Percentiles rank a stretch among this genome's conserved stretches.
These are phyloP conservation scores for Oryzias melastigma DNA, from an alignment of 2,113 vertebrate species.

Conservation along the genomic window DNA sequence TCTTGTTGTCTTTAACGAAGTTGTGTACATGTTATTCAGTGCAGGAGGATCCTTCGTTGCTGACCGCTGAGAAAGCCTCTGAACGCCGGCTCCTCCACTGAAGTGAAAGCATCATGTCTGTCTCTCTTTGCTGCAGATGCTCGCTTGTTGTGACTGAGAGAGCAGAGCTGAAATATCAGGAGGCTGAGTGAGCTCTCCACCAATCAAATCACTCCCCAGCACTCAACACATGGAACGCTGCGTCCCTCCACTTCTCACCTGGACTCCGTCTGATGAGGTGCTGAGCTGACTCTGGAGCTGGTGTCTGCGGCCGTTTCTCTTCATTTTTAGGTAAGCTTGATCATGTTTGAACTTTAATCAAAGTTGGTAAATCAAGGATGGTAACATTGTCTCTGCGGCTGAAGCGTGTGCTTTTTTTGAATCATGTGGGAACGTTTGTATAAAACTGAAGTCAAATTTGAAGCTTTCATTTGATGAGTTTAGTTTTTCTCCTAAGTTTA, in stretches of 20 bases:
- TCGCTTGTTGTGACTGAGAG: not conserved
- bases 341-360: not conserved
- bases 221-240: constrained; percentile 17
- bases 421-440: too few species aligned
- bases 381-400: not conserved
- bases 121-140: not conserved
- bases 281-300: constrained; percentile 22
- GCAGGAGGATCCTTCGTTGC: not conserved
- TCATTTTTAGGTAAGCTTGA: constrained; percentile 13
- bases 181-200: constrained; percentile 31
- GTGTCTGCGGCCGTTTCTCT: constrained; percentile 1
- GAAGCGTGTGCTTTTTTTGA: too few species aligned
- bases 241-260: constrained; percentile 21
- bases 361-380: not conserved
- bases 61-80: too few species aligned
- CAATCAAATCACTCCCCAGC: constrained; percentile 45
- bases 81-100: too few species aligned
- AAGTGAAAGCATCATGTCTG: too few species aligned
- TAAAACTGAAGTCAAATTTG: too few species aligned
- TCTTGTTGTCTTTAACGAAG: not conserved
- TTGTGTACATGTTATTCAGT: not conserved
- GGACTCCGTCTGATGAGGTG: constrained; percentile 22
- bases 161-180: constrained; percentile 23
- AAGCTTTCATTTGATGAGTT: not conserved
- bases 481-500: not conserved